Base-by-base conservation (phyloP, 2,113 vertebrate species). In the Phylloscopus trochilus region DNA sequence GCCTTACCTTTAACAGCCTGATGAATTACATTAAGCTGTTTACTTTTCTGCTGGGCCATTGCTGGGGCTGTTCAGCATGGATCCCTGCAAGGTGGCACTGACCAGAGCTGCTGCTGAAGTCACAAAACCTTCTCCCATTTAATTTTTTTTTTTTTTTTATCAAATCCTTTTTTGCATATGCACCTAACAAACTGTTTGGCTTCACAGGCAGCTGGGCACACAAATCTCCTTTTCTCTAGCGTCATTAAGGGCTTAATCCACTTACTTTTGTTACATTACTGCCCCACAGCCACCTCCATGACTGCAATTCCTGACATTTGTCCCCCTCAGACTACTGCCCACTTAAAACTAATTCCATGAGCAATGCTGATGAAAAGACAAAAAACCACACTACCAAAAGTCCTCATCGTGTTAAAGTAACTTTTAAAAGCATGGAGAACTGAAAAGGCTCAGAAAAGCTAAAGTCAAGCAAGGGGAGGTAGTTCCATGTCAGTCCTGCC, bases 381-480 rank as follows among this genome's bases (percentile, higher is more conserved):
- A 83, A 63, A 78, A 46, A 16, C 13, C 13, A 23, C 69, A 41
- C 31, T 35, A 31, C 12, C 11, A 82, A 74, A 63, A 10, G 2
- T 0, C 0, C 0, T 15, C 13, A 7, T 12, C 30, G 30, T 15
- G 7, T 66, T 49, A 55, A 33, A 52, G 15, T 8, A 0, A 51
- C 67, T 67, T 74, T 82, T 66, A 43, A 76, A 87, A 75, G 17
- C 13, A 46, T 3, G 11, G 51, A 87, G 10, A 10, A 10, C 35
- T 63, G 8, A 24, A 49, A 52, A 53, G 47, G 8, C 35, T 84
- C 70, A 49, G n/a, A 52, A 87, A 82, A 41, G 15, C 44, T 28
- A 0, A 79, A 59, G 28, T 31, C 24, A 56, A 69, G 59, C 37
- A 43, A 55, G 43, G 17, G 52, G 49, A 64, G 30, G 8, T 5